Evolutionary conservation across 1,140 invertebrate species (phyloP).

Genomic region (Ceratosolen solmsi): DNA sequence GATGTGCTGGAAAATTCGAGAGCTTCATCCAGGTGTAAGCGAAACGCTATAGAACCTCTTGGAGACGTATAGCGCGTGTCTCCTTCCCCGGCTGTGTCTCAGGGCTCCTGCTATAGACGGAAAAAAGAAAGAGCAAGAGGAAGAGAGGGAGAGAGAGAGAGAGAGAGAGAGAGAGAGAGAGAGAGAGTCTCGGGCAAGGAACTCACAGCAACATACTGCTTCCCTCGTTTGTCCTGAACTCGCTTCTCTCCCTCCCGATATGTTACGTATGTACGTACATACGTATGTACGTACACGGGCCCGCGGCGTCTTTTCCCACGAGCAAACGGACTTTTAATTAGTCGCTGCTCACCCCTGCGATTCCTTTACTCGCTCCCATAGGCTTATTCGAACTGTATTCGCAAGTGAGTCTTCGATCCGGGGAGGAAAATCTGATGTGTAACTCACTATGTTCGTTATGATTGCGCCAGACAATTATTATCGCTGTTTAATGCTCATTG

Average conservation of each 20-base stretch:
- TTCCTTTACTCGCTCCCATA: slow-evolving; percentile 1
- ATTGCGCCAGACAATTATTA: neutral
- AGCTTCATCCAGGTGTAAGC: neutral
- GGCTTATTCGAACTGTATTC: neutral
- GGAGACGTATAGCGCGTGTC: neutral
- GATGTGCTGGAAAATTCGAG: neutral
- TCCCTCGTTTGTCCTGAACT: slow-evolving; percentile 15
- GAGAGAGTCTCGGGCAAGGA: neutral
- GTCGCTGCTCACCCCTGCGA: slow-evolving; percentile 14
- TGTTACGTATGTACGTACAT: slow-evolving; percentile 20
- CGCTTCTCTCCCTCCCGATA: slow-evolving; percentile 22
- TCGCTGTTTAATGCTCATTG: neutral
- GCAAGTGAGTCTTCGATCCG: neutral
- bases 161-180: neutral
- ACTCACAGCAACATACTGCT: neutral
- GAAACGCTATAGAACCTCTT: neutral
- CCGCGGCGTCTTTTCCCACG: slow-evolving; percentile 47
- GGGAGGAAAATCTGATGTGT: neutral
- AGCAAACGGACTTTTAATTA: slow-evolving; percentile 50
- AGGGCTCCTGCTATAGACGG: neutral
- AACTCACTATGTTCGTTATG: neutral
- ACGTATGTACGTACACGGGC: slow-evolving; percentile 9
- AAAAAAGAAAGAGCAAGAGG: neutral
- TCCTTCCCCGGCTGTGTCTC: neutral
- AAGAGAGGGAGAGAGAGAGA: neutral